A percentile compares a stretch with the other conserved stretches of the same genome.
Conservation (phyloP, 2,888 invertebrate species). For the Parnassius smintheus region DNA sequence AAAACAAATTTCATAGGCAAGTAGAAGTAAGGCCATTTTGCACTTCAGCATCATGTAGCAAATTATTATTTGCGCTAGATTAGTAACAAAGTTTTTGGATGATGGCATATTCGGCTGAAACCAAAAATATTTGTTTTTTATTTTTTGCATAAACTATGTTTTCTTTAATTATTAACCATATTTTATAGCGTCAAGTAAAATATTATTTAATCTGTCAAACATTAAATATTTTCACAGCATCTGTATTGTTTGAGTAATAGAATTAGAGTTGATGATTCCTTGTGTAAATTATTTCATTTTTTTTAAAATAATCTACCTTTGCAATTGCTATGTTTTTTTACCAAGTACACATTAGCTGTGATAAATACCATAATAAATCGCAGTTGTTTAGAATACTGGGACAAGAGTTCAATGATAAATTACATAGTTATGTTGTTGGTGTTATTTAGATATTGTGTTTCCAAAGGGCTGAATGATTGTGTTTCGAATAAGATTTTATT, state of each 20-base stretch:
- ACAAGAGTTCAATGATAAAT: conserved; percentile 30
- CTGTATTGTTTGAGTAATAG: too few species aligned
- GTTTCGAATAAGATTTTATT: conserved; percentile 76
- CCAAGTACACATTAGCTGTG: too few species aligned
- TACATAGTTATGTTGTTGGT: conserved; percentile 56
- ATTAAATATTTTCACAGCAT: too few species aligned
- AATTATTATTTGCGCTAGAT: conserved; percentile 6
- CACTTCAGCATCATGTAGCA: conserved; percentile 8
- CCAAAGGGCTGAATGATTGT: conserved; percentile 65
- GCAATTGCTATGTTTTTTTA: too few species aligned
- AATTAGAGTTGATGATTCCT: too few species aligned
- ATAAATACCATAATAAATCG: background rate
- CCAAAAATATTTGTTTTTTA: conserved; percentile 12
- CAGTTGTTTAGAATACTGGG: conserved; percentile 3
- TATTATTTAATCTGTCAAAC: too few species aligned
- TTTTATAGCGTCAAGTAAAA: too few species aligned
- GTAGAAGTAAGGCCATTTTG: conserved; percentile 5
- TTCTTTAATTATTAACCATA: too few species aligned
- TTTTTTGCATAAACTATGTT: too few species aligned
- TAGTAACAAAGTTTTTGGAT: conserved; percentile 5
- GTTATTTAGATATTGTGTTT: conserved; percentile 66
- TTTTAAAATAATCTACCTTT: too few species aligned
- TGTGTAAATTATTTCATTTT: too few species aligned
- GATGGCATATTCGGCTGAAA: conserved; percentile 5
- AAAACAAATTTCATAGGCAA: conserved; percentile 9